A percentile compares a stretch with the other conserved stretches of the same genome.
These are phyloP conservation scores for Blennius ocellaris DNA, from an alignment of 2,113 vertebrate genomes.

Conservation along the genomic window DNA sequence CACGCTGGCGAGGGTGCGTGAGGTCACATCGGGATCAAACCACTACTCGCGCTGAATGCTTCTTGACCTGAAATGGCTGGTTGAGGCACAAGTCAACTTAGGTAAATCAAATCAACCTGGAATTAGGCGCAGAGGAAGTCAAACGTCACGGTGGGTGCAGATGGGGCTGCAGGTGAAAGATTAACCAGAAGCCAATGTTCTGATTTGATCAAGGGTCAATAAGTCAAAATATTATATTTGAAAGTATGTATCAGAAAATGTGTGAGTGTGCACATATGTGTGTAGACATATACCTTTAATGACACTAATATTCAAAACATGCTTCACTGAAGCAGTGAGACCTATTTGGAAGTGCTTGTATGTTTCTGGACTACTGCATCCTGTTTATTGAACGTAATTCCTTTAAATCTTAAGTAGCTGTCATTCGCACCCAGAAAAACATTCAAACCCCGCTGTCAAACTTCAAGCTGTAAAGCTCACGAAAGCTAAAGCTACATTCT, in stretches of 20 bases:
- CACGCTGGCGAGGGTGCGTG: constrained; percentile 20
- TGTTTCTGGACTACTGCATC: not conserved
- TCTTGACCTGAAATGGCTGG: constrained; percentile 38
- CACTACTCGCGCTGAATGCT: constrained; percentile 32
- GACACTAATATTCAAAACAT: not conserved
- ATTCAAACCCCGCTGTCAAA: not conserved
- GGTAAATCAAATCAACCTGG: constrained; percentile 52
- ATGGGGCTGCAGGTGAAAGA: constrained; percentile 42
- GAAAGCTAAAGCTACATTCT: constrained; percentile 25
- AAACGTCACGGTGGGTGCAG: constrained; percentile 31
- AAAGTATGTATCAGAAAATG: not conserved
- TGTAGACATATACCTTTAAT: not conserved
- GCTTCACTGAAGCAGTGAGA: constrained; percentile 1
- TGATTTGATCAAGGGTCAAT: constrained; percentile 9
- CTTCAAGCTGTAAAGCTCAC: not conserved
- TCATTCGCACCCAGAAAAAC: not conserved
- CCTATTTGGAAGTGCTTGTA: not conserved
- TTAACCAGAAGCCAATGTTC: constrained; percentile 13
- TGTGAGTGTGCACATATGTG: too few relatives aligned
- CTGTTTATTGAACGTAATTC: not conserved
- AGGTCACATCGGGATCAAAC: constrained; percentile 66
- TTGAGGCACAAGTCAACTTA: constrained; percentile 41
- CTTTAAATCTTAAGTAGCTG: not conserved
- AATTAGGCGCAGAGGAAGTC: constrained; percentile 34
- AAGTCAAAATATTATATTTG: constrained; percentile 16